Base-by-base conservation (phyloP, 2,888 invertebrate genomes). In the Cyclophora punctaria region DNA sequence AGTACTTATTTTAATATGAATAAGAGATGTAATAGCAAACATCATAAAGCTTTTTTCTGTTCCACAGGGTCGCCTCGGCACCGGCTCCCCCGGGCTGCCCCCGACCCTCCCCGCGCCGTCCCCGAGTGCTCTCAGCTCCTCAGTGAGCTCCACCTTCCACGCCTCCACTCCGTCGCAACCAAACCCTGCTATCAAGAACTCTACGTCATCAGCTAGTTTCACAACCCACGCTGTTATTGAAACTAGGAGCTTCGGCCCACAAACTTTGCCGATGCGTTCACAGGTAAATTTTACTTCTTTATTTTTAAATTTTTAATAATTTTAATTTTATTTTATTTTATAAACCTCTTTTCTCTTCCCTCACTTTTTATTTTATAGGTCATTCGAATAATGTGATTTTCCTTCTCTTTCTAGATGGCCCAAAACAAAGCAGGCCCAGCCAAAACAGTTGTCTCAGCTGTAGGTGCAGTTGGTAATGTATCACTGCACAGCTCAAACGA, bases 401-500 rank as follows among this genome's bases (percentile, higher is more conserved):
- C n/a, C 7, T 7, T 42, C n/a, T 42, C 7, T 7, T 49, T 53
- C 7, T 66, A 88, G 88, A 75, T 83, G 59, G 64, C 79, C 50
- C 86, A 84, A 59, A 87, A 82, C 59, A 86, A 88, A 73, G 76
- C 83, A 45, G 87, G 80, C 34, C 88, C 88, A 57, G 80, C 84
- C 43, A 88, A 88, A 66, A 88, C 86, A 49, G 85, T 76, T 3
- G 87, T 86, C 3, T 71, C 83, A 45, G 87, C 85, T 37, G 87
- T 86, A 3, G 86, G 86, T 48, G 88, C 87, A 34, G 92, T 92
- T 45, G 93, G 93, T 53, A 93, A 93, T 73, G 92, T 93, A 2
- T 96, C 95, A 43, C 90, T 96, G 62, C 96, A 96, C 79, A 96
- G 96, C 81, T 96, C 96, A 75, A 96, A 96, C 80, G 96, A 96